phyloP scores from a whole-genome alignment of 2,797 vertebrate genomes.

The Rachycentron canadum region DNA sequence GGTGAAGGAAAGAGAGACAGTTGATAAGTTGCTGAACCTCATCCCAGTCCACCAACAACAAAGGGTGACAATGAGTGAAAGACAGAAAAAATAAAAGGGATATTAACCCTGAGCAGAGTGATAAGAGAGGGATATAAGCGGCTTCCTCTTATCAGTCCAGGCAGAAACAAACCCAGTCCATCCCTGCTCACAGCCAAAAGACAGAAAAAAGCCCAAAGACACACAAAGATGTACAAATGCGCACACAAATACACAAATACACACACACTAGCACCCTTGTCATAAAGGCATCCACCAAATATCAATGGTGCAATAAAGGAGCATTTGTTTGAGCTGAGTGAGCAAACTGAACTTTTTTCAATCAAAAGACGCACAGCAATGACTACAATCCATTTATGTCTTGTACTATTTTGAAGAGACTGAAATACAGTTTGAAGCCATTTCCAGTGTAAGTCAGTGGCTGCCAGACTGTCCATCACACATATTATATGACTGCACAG shows the following conservation, averaged over 20 bases:
- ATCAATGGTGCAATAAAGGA: constrained; percentile 33
- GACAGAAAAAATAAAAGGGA: constrained; percentile 73
- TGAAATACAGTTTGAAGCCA: constrained; percentile 24
- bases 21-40: constrained; percentile 61
- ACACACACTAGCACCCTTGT: constrained; percentile 19
- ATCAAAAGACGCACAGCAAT: constrained; percentile 30
- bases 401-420: constrained; percentile 19
- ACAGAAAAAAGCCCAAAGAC: constrained; percentile 62
- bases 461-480: constrained; percentile 19
- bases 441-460: background rate
- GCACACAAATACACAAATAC: constrained; percentile 19
- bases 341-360: constrained; percentile 48
- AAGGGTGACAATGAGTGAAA: constrained; percentile 67
- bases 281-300: constrained; percentile 43
- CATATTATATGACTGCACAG: background rate
- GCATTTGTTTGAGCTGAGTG: constrained; percentile 61
- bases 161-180: constrained; percentile 78
- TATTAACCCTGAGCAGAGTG: constrained; percentile 81
- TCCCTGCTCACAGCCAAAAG: constrained; percentile 70
- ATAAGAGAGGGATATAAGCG: constrained; percentile 81
- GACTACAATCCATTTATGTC: constrained; percentile 4
- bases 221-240: constrained; percentile 41
- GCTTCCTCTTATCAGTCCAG: constrained; percentile 83
- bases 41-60: constrained; percentile 65
- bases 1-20: constrained; percentile 32